These are phyloP conservation scores for Heliopora coerulea DNA, from an alignment of 92 coral and sea anemone genomes.

Conservation along the genomic window DNA sequence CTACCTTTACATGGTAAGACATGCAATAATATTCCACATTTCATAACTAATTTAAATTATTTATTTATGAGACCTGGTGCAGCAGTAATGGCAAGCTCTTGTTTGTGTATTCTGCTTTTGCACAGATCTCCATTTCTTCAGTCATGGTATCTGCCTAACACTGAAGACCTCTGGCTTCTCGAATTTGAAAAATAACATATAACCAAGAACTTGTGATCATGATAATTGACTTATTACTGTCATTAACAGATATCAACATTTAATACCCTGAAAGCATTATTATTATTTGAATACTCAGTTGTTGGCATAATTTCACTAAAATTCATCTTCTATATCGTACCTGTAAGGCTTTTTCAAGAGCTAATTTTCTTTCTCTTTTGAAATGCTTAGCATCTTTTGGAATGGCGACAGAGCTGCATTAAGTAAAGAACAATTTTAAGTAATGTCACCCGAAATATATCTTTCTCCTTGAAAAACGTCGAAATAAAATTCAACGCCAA, in stretches of 20 bases:
- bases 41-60: not conserved
- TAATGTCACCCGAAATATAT: no score
- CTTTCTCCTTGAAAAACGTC: no score
- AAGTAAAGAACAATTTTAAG: no score
- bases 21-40: no score
- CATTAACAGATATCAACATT: no score
- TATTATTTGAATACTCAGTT: not conserved
- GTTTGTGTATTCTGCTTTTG: slow-evolving; percentile 72
- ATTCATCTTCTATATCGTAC: slow-evolving; percentile 44
- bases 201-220: no score
- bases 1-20: no score
- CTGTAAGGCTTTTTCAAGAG: slow-evolving; percentile 80
- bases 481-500: no score
- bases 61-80: slow-evolving; percentile 92
- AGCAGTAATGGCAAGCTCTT: slow-evolving; percentile 90
- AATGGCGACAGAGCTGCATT: slow-evolving; percentile 76
- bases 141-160: slow-evolving; percentile 89
- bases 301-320: not conserved
- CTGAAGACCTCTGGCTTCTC: slow-evolving; percentile 82
- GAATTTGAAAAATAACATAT: slow-evolving; percentile 56
- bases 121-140: slow-evolving; percentile 85
- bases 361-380: slow-evolving; percentile 88
- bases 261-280: no score
- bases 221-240: no score
- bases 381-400: slow-evolving; percentile 98